phyloP scores from a whole-genome alignment of 2,113 vertebrate genomes.

The Barnardius zonarius region DNA sequence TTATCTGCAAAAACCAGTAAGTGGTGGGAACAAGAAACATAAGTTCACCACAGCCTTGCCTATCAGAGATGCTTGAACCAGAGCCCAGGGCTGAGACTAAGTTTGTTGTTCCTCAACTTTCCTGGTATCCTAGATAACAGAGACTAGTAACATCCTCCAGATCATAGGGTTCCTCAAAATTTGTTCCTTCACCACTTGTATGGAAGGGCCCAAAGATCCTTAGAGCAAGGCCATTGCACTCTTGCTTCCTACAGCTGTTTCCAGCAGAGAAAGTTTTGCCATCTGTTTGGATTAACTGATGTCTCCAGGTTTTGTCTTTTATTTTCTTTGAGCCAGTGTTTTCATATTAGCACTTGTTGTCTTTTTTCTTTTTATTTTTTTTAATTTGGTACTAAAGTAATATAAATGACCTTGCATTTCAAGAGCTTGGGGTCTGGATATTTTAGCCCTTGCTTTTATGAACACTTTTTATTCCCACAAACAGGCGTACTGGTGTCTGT shows the following conservation, averaged over 20 bases:
- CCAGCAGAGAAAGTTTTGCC: neutral
- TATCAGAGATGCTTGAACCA: neutral
- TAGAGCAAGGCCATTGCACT: neutral
- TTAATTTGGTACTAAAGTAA: neutral
- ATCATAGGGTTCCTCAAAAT: neutral
- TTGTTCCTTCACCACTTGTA: neutral
- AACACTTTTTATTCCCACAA: neutral
- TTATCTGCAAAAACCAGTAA: neutral
- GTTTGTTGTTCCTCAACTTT: neutral
- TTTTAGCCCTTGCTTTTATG: neutral
- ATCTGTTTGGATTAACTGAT: neutral
- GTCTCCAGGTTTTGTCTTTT: neutral
- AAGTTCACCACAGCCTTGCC: neutral
- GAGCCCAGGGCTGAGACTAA: neutral
- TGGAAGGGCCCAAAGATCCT: neutral
- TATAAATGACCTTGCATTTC: neutral
- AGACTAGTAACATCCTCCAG: neutral
- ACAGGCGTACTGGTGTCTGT: neutral
- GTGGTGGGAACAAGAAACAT: neutral
- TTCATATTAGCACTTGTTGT: neutral
- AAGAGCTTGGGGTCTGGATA: neutral
- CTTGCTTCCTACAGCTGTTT: neutral
- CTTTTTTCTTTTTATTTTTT: neutral
- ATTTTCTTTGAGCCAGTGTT: neutral
- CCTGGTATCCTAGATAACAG: neutral